Base-by-base conservation (phyloP, 2,113 vertebrate genomes). In the Hemibates koningsi region DNA sequence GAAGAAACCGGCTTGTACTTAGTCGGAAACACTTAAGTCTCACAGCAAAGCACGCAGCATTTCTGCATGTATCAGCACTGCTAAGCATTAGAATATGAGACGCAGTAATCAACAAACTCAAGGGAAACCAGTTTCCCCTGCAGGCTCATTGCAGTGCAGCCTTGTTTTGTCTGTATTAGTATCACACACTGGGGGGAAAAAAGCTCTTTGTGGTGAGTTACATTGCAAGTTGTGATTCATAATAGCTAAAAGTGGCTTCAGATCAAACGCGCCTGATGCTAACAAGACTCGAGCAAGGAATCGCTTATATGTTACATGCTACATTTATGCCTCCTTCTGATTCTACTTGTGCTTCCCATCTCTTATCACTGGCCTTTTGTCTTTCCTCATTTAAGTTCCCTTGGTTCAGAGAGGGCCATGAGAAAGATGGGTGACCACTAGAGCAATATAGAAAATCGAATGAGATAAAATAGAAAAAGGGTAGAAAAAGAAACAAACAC, bases 181-280 rank as follows among this genome's bases (percentile, higher is more conserved):
- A 82, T 82, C 79, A 78, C 6, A 61, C 43, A 83, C 81, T 19
- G 38, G 27, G 4, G 9, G 10, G 2, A 7, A 54, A 13, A 66
- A n/a, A 56, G 63, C 19, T 82, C 14, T 89, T 56, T 92, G 85
- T 73, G 83, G 45, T 21, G 80, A 57, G 84, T 61, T 90, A 56
- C 84, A 82, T 34, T 21, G 57, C 38, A 87, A 86, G 52, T 88
- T 88, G 86, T 83, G 84, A 85, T 84, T 93, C 86, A 86, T 88
- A 85, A 80, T 9, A 41, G 34, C 21, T 48, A 32, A 82, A 71
- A 78, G 50, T n/a, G 19, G 80, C 76, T 79, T 86, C 63, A 21
- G 73, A 92, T 86, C 45, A 91, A 81, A 89, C 54, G 43, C 2
- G 50, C 8, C 2, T 27, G 59, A 24, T n/a, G 14, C 57, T 21